Evolutionary conservation across 2,113 vertebrate genomes (phyloP).

Genomic region (Ploceus nigricollis): DNA sequence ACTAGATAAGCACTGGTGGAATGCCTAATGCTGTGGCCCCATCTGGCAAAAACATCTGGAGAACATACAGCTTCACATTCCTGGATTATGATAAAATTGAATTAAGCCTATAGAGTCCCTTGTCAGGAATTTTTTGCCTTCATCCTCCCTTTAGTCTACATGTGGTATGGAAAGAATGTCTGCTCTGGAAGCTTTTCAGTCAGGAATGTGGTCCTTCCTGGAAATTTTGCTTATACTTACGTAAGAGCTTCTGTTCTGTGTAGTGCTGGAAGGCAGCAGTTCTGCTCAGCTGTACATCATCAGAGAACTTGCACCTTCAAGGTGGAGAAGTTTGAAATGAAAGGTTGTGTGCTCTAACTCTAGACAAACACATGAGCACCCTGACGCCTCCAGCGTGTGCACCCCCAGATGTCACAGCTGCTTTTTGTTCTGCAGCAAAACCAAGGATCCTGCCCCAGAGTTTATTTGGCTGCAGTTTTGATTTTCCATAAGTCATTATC

Average conservation of each 20-base stretch:
- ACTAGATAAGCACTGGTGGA: neutral
- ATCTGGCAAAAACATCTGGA: conserved; percentile 27
- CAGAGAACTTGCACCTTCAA: neutral
- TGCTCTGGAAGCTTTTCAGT: neutral
- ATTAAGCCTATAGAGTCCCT: neutral
- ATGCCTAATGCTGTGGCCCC: neutral
- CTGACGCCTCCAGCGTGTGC: neutral
- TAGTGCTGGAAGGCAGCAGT: neutral
- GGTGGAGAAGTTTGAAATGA: neutral
- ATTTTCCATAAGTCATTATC: neutral
- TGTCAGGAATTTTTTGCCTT: neutral
- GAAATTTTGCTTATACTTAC: neutral
- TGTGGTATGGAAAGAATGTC: conserved; percentile 27
- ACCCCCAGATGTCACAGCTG: neutral
- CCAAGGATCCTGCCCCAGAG: neutral
- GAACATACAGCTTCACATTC: neutral
- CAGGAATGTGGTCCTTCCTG: conserved; percentile 21
- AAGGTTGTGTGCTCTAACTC: neutral
- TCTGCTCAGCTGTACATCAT: neutral
- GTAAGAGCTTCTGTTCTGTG: neutral
- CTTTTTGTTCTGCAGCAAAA: neutral
- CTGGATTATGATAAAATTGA: neutral
- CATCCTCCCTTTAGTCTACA: neutral
- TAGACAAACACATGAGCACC: neutral
- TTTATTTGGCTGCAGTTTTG: neutral